Percentiles rank a stretch among this genome's conserved stretches.
Conservation (phyloP, 2,113 vertebrate species). For the Chaetodon trifascialis region DNA sequence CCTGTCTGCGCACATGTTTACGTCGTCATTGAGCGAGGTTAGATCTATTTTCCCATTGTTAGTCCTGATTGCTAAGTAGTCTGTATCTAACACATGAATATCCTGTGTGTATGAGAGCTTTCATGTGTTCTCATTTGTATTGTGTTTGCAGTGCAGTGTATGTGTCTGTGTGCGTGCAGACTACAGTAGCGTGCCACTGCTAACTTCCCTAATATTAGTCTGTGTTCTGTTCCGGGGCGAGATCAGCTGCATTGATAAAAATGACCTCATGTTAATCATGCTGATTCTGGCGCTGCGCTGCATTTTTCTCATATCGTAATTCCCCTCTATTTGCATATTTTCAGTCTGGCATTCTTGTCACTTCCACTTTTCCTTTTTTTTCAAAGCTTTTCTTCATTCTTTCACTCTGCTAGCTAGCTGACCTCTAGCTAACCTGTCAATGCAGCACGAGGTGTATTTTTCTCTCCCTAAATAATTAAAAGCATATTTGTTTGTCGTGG, state of each 20-base stretch:
- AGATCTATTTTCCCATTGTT: conserved; percentile 37
- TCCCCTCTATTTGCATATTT: conserved; percentile 58
- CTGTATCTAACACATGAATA: conserved; percentile 35
- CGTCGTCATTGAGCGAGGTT: conserved; percentile 23
- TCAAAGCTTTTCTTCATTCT: neutral
- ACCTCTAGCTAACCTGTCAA: conserved; percentile 50
- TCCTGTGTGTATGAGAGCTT: conserved; percentile 40
- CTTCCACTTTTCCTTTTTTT: conserved; percentile 10
- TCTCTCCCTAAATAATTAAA: conserved; percentile 1
- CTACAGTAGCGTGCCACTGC: conserved; percentile 61
- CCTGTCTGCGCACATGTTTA: neutral
- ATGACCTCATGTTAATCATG: conserved; percentile 70
- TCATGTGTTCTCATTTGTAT: conserved; percentile 10
- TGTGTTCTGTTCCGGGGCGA: conserved; percentile 52
- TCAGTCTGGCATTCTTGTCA: neutral
- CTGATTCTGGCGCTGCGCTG: conserved; percentile 50
- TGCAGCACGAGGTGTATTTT: conserved; percentile 4
- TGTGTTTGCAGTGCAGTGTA: neutral
- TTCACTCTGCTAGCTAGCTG: conserved; percentile 23
- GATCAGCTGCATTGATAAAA: conserved; percentile 65
- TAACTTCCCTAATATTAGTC: conserved; percentile 54
- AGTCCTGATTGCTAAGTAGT: conserved; percentile 71
- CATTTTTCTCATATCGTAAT: conserved; percentile 52
- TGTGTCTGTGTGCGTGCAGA: conserved; percentile 40
- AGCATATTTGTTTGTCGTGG: conserved; percentile 47